phyloP scores from a whole-genome alignment of 1,140 invertebrate species.

The Zaprionus lachaisei region DNA sequence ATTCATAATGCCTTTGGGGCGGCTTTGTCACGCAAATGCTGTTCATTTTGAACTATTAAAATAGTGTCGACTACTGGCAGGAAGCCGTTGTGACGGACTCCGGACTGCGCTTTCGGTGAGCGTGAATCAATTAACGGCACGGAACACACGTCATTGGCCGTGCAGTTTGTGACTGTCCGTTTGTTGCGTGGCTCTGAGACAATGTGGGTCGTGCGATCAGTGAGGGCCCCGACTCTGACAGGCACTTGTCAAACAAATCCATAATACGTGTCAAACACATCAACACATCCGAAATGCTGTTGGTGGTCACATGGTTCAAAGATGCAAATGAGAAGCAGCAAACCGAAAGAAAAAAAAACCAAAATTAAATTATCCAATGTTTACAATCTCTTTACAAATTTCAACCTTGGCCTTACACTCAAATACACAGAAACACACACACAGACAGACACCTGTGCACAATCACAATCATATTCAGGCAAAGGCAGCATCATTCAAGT shows the following conservation, averaged over 20 bases:
- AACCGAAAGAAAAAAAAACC: constrained; percentile 58
- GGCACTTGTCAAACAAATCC: constrained; percentile 79
- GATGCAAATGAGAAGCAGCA: constrained; percentile 68
- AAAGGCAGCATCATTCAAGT: constrained; percentile 35
- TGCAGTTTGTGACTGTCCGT: constrained; percentile 16
- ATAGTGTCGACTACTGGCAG: constrained; percentile 40
- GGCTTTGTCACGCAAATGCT: constrained; percentile 76
- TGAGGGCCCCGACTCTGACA: constrained; percentile 56
- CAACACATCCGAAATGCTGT: constrained; percentile 38
- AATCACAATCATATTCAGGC: constrained; percentile 33
- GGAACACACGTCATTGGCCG: constrained; percentile 34
- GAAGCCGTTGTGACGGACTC: constrained; percentile 20
- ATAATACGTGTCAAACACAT: constrained; percentile 75
- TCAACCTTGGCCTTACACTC: constrained; percentile 77
- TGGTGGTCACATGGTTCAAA: constrained; percentile 31
- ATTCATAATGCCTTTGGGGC: constrained; percentile 61
- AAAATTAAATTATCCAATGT: constrained; percentile 73
- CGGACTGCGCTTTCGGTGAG: constrained; percentile 34
- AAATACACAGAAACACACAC: constrained; percentile 26
- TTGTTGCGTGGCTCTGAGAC: constrained; percentile 18
- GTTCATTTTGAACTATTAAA: constrained; percentile 39
- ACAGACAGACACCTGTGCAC: constrained; percentile 1
- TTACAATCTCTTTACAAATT: constrained; percentile 83
- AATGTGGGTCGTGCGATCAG: constrained; percentile 73
- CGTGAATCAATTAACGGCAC: constrained; percentile 75